phyloP scores from a whole-genome alignment of 2,113 vertebrate genomes.

The Caloenas nicobarica region DNA sequence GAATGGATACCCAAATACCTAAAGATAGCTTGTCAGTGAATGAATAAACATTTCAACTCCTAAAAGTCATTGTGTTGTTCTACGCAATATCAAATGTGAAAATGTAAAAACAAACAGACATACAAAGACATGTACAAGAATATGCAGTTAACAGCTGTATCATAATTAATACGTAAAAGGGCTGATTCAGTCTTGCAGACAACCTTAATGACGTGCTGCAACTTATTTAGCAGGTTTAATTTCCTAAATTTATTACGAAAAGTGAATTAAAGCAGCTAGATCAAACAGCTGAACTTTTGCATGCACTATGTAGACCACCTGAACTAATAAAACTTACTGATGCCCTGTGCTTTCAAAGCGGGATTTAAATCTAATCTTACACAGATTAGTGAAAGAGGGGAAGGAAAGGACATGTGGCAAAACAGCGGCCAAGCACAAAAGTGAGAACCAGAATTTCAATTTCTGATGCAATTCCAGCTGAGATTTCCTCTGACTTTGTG shows the following conservation, averaged over 20 bases:
- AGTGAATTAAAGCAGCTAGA: neutral
- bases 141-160: neutral
- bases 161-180: neutral
- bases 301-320: neutral
- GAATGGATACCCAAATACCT: neutral
- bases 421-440: neutral
- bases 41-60: neutral
- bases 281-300: neutral
- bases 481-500: neutral
- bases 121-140: neutral
- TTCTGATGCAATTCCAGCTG: neutral
- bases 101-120: neutral
- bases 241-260: neutral
- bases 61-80: neutral
- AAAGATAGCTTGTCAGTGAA: neutral
- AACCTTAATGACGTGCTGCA: neutral
- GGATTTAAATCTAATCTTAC: too few relatives aligned
- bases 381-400: neutral
- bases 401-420: neutral
- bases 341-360: neutral
- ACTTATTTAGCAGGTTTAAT: neutral
- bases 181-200: neutral
- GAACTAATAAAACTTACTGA: neutral
- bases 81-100: neutral
- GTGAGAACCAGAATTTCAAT: neutral